phyloP scores from a whole-genome alignment of 2,113 vertebrate species.

The Hoplias malabaricus region DNA sequence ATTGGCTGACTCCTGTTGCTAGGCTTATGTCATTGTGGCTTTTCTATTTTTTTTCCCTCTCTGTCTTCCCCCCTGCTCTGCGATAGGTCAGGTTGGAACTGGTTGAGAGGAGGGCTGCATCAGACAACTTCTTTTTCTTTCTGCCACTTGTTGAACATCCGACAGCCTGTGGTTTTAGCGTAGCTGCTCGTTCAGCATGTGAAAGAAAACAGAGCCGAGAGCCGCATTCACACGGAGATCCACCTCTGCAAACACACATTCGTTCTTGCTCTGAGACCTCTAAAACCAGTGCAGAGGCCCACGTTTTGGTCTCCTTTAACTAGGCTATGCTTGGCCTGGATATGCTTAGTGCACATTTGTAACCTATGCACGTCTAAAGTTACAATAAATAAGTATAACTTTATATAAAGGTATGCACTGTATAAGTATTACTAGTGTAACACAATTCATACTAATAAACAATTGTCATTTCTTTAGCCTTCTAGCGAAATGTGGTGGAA shows the following conservation, averaged over 20 bases:
- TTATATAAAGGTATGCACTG: no score
- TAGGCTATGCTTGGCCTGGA: not conserved
- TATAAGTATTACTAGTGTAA: no score
- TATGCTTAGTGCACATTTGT: not conserved
- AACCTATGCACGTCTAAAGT: not conserved
- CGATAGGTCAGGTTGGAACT: slow-evolving; percentile 76
- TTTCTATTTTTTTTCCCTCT: slow-evolving; percentile 64
- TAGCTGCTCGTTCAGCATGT: slow-evolving; percentile 55
- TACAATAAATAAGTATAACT: no score
- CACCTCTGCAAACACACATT: slow-evolving; percentile 21
- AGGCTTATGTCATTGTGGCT: slow-evolving; percentile 76
- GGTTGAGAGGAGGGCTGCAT: slow-evolving; percentile 62
- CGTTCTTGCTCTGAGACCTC: not conserved
- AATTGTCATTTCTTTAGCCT: not conserved
- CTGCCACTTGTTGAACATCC: slow-evolving; percentile 78
- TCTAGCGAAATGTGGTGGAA: not conserved
- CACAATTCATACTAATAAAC: no score
- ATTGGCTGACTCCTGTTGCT: slow-evolving; percentile 79
- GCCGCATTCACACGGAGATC: slow-evolving; percentile 8
- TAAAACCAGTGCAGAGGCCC: not conserved
- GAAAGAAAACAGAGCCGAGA: slow-evolving; percentile 53
- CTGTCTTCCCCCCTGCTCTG: slow-evolving; percentile 65
- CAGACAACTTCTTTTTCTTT: slow-evolving; percentile 52
- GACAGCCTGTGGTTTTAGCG: slow-evolving; percentile 58
- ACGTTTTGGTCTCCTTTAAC: not conserved